Evolutionary conservation across 1,140 invertebrate genomes (phyloP).

Genomic region (Laupala kohalensis): DNA sequence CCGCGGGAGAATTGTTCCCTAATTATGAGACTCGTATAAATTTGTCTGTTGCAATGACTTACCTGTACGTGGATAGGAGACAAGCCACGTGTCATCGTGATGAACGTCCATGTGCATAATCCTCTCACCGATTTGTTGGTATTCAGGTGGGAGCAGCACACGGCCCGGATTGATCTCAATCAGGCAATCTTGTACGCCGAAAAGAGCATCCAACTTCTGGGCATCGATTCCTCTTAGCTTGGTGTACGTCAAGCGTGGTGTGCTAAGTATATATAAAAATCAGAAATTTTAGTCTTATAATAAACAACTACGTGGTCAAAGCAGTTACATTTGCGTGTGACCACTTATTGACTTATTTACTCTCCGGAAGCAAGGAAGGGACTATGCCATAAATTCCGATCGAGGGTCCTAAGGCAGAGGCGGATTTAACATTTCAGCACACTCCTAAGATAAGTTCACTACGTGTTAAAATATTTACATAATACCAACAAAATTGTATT

Average conservation of each 20-base stretch:
- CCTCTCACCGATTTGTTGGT: constrained; percentile 46
- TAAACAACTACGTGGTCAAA: neutral
- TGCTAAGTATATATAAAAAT: neutral
- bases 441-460: too few relatives aligned
- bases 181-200: constrained; percentile 49
- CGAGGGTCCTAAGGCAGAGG: too few relatives aligned
- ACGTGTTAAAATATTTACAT: too few relatives aligned
- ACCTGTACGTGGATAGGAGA: constrained; percentile 72
- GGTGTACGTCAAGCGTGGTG: constrained; percentile 35
- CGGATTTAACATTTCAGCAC: too few relatives aligned
- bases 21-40: too few relatives aligned
- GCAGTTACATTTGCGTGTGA: neutral
- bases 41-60: too few relatives aligned
- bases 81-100: constrained; percentile 62
- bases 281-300: neutral
- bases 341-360: neutral
- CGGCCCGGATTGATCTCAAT: constrained; percentile 52
- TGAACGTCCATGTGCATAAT: constrained; percentile 51
- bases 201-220: constrained; percentile 47
- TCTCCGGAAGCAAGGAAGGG: too few relatives aligned
- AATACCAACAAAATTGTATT: too few relatives aligned
- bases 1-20: too few relatives aligned
- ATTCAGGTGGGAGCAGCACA: constrained; percentile 51
- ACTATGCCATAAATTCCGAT: too few relatives aligned
- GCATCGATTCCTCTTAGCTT: constrained; percentile 44